Evolutionary conservation across 2,113 vertebrate genomes (phyloP).

Genomic region (Seriola quinqueradiata): DNA sequence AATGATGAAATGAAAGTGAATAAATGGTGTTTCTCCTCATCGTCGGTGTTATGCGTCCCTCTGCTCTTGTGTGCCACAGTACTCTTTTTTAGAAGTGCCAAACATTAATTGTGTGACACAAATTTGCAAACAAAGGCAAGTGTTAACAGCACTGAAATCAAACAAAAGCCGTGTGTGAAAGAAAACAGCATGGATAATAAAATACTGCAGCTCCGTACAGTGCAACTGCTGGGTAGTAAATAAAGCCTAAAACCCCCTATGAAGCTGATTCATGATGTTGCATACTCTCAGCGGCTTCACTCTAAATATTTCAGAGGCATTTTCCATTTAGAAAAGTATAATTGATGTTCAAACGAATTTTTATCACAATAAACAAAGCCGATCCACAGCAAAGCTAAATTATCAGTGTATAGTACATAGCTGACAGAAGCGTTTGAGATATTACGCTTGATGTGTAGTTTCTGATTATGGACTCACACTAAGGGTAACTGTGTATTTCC

Average conservation of each 20-base stretch:
- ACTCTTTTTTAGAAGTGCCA: neutral
- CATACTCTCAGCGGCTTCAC: conserved; percentile 3
- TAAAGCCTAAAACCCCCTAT: conserved; percentile 16
- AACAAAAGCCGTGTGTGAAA: conserved; percentile 10
- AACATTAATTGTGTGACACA: neutral
- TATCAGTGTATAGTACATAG: conserved; percentile 29
- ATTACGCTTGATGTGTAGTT: conserved; percentile 29
- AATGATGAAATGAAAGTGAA: conserved; percentile 5
- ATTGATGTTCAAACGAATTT: conserved; percentile 48
- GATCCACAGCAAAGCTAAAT: conserved; percentile 15
- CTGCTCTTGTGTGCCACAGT: neutral
- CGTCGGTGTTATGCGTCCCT: neutral
- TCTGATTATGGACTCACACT: conserved; percentile 36
- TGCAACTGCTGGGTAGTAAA: conserved; percentile 26
- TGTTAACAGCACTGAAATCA: neutral
- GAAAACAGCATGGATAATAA: conserved; percentile 12
- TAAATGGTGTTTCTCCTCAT: conserved; percentile 12
- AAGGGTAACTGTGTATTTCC: conserved; percentile 24
- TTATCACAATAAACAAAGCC: conserved; percentile 37
- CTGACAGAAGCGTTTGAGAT: conserved; percentile 39
- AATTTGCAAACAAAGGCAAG: neutral
- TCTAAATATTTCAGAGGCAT: conserved; percentile 24
- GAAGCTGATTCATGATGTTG: conserved; percentile 14
- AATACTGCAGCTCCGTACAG: neutral
- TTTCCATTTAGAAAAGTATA: conserved; percentile 34